Evolutionary conservation across 1,140 invertebrate species (phyloP), one percentile per base, ranked within the genome.

Genomic region (Temnothorax curvispinosus): DNA sequence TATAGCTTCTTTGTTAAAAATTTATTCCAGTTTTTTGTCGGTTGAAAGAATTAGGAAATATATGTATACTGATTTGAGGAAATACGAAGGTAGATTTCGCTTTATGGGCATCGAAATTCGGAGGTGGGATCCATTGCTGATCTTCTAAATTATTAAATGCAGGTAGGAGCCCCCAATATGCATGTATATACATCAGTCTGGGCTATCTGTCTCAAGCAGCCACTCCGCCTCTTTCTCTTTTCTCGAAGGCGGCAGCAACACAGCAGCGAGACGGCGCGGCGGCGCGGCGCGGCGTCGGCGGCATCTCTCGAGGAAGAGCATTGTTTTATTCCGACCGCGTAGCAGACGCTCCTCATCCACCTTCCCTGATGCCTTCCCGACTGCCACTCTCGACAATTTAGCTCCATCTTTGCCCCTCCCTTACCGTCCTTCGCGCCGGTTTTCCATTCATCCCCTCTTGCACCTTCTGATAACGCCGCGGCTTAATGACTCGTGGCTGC

Each of bases 271-370:
- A 90, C 89, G 89, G 80, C 75, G 80, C 89, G 89, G 80, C 75
- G 85, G 80, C 75, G 80, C 89, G 89, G 80, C 75, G 80, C 89
- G 89, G 80, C 75, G 85, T 85, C 80, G 88, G 88, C 91, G 89
- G 93, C 92, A 92, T 94, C 93, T 94, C 93, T 94, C 91, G 92
- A 91, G 91, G 91, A 94, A 93, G 90, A 90, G 93, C 92, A 94
- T 94, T 94, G 94, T 94, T 94, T 94, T 94, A 94, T 94, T 94
- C 93, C 93, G 87, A 92, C 93, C 94, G 93, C 94, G 93, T 94
- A 94, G 92, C 93, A 94, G 93, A 94, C 94, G 93, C 94, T 93
- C 90, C 93, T 93, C 93, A 92, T 91, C 91, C 92, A 89, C 91
- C 88, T 78, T 87, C 58, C 64, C 88, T 56, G 54, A 27, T 56